Base-by-base conservation (phyloP, 2,888 invertebrate species). In the Drosophila peninsularis region DNA sequence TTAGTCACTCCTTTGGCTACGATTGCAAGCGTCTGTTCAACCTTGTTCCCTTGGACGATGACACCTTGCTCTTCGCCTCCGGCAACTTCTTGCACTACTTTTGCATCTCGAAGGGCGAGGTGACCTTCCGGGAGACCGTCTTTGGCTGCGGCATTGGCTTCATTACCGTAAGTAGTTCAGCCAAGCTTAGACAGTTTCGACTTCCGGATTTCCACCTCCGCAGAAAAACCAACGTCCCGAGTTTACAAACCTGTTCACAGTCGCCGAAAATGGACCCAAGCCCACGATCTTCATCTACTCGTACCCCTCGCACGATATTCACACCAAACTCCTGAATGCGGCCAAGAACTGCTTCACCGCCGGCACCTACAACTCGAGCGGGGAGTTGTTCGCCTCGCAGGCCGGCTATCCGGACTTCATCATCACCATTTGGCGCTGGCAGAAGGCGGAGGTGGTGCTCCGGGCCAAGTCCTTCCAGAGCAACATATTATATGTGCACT, bases 381-480 rank as follows among this genome's bases (percentile, higher is more conserved):
- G 98, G 0, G 94, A 95, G 61, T 91, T 97, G 47, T 92, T 98
- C 62, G 96, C 96, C 0, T 90, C 92, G 0, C 93, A 92, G 79
- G 97, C 97, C 0, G 96, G 96, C 10, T 95, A 96, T 69, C 98
- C 98, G 0, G 98, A 98, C 91, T 97, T 95, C 90, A 95, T 96
- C 91, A 93, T 98, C 39, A 98, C 98, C 0, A 95, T 98, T 64
- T 98, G 98, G 98, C 95, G 96, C 86, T 98, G 98, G 98, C 94
- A 94, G 79, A 94, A 94, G 17, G 95, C 95, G 62, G 94, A 93
- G 80, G 96, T 97, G 58, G 93, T 97, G 49, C 93, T 98, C 36
- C 94, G 97, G 50, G 95, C 96, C 11, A 96, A 96, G 89, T 97
- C 98, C 0, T 96, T 97, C 91, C 95, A 96, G 14, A 97, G 96